These are phyloP conservation scores for Cherax destructor DNA, from an alignment of 1,140 invertebrate genomes.

Conservation along the genomic window DNA sequence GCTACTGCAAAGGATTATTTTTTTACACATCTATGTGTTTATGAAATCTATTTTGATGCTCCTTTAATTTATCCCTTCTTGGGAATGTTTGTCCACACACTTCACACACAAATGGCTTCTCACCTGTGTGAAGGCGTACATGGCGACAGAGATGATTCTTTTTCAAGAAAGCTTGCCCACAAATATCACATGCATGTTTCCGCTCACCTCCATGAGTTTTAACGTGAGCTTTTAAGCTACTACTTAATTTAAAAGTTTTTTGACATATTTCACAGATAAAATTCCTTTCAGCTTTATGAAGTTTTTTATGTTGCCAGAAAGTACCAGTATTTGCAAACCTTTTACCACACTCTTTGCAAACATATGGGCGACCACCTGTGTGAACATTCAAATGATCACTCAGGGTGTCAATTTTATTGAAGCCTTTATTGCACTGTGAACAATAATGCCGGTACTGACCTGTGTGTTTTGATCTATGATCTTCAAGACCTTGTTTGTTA, in stretches of 20 bases:
- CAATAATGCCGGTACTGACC: conserved; percentile 10
- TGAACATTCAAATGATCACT: not conserved
- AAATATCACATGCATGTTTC: conserved; percentile 21
- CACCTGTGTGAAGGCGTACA: not conserved
- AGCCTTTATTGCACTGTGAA: not conserved
- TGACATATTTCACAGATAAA: conserved; percentile 11
- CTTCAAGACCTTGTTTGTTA: conserved; percentile 11
- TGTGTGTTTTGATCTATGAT: conserved; percentile 20
- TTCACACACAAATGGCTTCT: conserved; percentile 15
- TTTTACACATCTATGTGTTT: not conserved
- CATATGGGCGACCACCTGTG: not conserved
- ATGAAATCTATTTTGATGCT: conserved; percentile 17
- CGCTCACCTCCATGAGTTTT: conserved; percentile 11
- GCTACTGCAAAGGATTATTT: not conserved
- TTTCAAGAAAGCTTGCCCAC: conserved; percentile 11
- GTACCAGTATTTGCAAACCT: not conserved
- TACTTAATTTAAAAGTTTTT: conserved; percentile 4
- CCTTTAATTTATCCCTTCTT: conserved; percentile 18
- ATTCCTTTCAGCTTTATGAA: not conserved
- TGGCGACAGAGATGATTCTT: conserved; percentile 4
- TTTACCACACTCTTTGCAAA: not conserved
- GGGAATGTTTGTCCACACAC: conserved; percentile 14
- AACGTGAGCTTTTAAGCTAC: not conserved
- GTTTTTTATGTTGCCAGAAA: not conserved
- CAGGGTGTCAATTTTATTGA: conserved; percentile 16